Evolutionary conservation across 2,113 vertebrate species (phyloP).

Genomic region (Psettodes erumei): DNA sequence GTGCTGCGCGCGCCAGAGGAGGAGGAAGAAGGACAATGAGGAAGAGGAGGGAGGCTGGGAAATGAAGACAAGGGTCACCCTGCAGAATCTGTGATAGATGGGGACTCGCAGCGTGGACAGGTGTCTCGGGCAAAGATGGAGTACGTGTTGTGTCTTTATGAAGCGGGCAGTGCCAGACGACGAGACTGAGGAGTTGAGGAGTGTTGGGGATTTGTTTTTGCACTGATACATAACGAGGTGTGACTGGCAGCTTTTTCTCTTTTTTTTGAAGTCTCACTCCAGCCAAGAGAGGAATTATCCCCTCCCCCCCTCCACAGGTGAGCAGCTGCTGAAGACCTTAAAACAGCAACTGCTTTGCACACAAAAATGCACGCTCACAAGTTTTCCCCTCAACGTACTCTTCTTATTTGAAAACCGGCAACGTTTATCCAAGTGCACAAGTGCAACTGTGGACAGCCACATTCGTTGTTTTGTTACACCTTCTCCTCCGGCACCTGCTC

Average conservation of each 20-base stretch:
- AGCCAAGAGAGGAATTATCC: constrained; percentile 52
- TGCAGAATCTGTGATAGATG: constrained; percentile 39
- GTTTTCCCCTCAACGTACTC: constrained; percentile 20
- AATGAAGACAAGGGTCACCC: constrained; percentile 58
- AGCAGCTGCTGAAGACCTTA: constrained; percentile 34
- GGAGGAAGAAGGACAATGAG: constrained; percentile 4
- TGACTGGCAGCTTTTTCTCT: constrained; percentile 31
- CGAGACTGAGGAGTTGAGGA: not conserved
- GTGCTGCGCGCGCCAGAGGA: constrained; percentile 17
- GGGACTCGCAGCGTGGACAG: constrained; percentile 6
- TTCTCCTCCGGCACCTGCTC: constrained; percentile 58
- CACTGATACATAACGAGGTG: not conserved
- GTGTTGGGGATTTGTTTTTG: constrained; percentile 36
- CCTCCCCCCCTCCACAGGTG: constrained; percentile 1
- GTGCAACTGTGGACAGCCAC: constrained; percentile 13
- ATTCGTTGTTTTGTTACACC: constrained; percentile 23
- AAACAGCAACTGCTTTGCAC: constrained; percentile 19
- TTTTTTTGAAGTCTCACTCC: constrained; percentile 18
- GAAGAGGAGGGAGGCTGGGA: constrained; percentile 18
- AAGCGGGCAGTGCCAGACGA: not conserved
- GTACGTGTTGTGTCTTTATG: not conserved
- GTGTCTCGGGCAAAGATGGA: constrained; percentile 46
- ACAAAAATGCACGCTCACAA: constrained; percentile 7
- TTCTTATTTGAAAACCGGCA: constrained; percentile 30
- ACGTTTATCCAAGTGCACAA: constrained; percentile 11